Percentiles rank a stretch among this genome's conserved stretches.
Evolutionary conservation across 1,140 invertebrate species (phyloP).

Genomic region (Apis florea): DNA sequence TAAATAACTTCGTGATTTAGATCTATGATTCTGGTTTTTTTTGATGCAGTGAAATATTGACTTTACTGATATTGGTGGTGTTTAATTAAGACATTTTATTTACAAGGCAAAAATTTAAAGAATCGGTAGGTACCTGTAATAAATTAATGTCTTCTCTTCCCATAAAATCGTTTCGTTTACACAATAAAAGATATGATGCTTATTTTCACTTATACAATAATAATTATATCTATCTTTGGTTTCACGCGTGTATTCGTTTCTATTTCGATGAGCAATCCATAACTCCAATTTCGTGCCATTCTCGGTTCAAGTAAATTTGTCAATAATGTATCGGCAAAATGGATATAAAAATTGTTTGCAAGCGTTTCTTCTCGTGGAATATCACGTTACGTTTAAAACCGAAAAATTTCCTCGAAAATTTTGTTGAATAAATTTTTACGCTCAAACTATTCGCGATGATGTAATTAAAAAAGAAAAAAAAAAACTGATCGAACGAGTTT

Average conservation of each 20-base stretch:
- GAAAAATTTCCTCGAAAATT: background rate
- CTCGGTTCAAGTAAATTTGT: background rate
- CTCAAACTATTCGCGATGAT: background rate
- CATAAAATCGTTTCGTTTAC: background rate
- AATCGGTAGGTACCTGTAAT: background rate
- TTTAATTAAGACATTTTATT: too few relatives aligned
- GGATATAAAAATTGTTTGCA: background rate
- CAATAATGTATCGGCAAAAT: background rate
- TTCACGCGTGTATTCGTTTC: background rate
- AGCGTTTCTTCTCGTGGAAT: background rate
- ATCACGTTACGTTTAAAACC: too few relatives aligned
- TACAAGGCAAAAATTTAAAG: background rate
- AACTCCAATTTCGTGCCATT: background rate
- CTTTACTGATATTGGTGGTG: too few relatives aligned
- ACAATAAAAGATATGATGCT: background rate
- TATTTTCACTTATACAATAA: background rate
- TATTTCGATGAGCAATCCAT: background rate
- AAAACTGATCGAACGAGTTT: background rate
- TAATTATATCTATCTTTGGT: background rate
- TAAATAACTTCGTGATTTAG: too few relatives aligned
- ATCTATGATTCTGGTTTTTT: background rate
- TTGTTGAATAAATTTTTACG: background rate
- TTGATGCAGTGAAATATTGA: background rate
- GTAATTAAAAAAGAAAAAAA: background rate
- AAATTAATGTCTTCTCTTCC: background rate